Evolutionary conservation across 2,113 vertebrate genomes (phyloP).

Genomic region (Orycteropus afer): DNA sequence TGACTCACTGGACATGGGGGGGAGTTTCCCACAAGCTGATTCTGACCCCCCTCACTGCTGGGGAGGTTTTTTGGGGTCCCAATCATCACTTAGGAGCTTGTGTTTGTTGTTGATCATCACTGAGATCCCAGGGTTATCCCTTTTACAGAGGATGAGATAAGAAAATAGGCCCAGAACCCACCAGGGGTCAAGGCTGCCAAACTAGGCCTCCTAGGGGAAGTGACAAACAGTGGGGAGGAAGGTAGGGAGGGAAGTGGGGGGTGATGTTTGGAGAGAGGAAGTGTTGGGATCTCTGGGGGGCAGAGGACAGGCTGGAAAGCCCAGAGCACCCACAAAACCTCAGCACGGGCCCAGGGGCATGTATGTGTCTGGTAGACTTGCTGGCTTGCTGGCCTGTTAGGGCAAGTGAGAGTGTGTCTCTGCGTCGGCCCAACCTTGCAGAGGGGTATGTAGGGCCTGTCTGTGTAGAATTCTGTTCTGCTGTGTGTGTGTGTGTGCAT

Average conservation of each 20-base stretch:
- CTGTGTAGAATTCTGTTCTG: not conserved
- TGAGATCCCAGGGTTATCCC: not conserved
- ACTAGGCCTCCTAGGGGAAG: slow-evolving; percentile 54
- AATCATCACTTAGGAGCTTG: not conserved
- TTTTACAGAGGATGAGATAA: not conserved
- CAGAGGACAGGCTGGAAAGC: not conserved
- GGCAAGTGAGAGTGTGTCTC: not conserved
- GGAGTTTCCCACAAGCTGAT: slow-evolving; percentile 58
- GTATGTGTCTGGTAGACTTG: no score
- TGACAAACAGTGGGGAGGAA: not conserved
- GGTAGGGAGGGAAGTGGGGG: not conserved
- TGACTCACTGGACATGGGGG: slow-evolving; percentile 65
- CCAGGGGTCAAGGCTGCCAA: not conserved
- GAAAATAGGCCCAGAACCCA: not conserved
- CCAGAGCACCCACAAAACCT: not conserved
- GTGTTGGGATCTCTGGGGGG: not conserved
- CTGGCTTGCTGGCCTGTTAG: slow-evolving; percentile 38
- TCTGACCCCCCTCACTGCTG: not conserved
- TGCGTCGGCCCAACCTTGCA: slow-evolving; percentile 16
- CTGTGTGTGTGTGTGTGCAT: not conserved
- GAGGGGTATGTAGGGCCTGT: slow-evolving; percentile 25
- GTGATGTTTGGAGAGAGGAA: slow-evolving; percentile 60
- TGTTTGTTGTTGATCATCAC: not conserved
- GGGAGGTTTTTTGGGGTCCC: not conserved
- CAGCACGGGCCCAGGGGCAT: not conserved